Evolutionary conservation across 2,888 invertebrate species (phyloP).

Genomic region (Hyppa rectilinea): DNA sequence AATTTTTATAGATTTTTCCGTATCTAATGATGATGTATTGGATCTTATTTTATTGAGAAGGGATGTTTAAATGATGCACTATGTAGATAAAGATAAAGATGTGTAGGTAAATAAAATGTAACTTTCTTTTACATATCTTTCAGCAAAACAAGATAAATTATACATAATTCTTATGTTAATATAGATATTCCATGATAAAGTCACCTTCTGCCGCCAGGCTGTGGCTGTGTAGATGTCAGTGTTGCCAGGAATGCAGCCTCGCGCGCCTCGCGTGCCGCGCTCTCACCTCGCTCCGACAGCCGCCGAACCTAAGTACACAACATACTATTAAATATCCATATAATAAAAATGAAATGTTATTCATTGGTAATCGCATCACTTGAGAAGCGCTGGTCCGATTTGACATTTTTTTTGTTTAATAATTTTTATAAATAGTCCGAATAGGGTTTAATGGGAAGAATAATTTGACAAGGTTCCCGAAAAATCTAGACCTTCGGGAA

Average conservation of each 20-base stretch:
- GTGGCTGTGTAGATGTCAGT: constrained; percentile 93
- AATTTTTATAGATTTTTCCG: neutral
- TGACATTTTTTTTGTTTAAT: too few species aligned
- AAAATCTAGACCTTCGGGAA: too few species aligned
- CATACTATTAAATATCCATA: neutral
- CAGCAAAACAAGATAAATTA: neutral
- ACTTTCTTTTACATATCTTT: neutral
- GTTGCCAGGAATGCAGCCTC: constrained; percentile 96
- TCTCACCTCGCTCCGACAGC: constrained; percentile 95
- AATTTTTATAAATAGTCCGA: too few species aligned
- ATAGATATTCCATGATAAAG: neutral
- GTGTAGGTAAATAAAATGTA: neutral
- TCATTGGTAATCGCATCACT: too few species aligned
- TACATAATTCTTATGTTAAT: neutral
- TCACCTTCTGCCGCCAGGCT: constrained; percentile 93
- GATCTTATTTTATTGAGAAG: too few species aligned
- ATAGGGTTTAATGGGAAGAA: too few species aligned
- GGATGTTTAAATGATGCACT: neutral
- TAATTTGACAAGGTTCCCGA: too few species aligned
- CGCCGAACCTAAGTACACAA: constrained; percentile 92
- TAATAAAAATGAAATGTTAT: too few species aligned
- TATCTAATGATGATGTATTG: neutral
- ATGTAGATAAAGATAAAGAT: neutral
- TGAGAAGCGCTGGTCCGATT: too few species aligned
- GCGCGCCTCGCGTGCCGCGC: constrained; percentile 93